Percentiles rank a stretch among this genome's conserved stretches.
These are phyloP conservation scores for Cheilosia grossa DNA, from an alignment of 2,888 invertebrate species.

Conservation along the genomic window DNA sequence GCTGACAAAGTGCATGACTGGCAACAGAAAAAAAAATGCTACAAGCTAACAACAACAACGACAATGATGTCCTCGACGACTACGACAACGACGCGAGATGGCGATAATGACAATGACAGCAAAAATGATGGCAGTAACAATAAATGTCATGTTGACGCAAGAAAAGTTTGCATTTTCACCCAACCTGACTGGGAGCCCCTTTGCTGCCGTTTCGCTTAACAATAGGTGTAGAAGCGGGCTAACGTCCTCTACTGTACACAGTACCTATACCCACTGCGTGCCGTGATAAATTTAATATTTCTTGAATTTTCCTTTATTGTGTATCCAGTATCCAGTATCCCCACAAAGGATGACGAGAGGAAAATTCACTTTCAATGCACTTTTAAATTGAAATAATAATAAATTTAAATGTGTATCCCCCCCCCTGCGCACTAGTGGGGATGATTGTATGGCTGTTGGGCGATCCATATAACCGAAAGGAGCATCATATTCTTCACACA, in stretches of 20 bases:
- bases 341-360: slow-evolving; percentile 12
- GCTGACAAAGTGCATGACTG: slow-evolving; percentile 59
- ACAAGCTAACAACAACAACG: slow-evolving; percentile 58
- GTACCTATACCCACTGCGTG: not conserved
- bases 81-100: slow-evolving; percentile 76
- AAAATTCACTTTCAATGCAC: slow-evolving; percentile 74
- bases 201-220: slow-evolving; percentile 31
- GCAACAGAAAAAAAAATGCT: slow-evolving; percentile 29
- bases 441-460: not conserved
- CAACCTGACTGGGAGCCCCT: slow-evolving; percentile 14
- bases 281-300: slow-evolving; percentile 68
- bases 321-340: not conserved
- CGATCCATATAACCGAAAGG: slow-evolving; percentile 28
- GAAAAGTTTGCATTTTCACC: slow-evolving; percentile 75
- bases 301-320: slow-evolving; percentile 8
- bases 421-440: not conserved
- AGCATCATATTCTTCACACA: slow-evolving; percentile 67
- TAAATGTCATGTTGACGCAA: slow-evolving; percentile 80
- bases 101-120: slow-evolving; percentile 74
- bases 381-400: slow-evolving; percentile 75
- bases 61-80: slow-evolving; percentile 76
- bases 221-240: slow-evolving; percentile 45
- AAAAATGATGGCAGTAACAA: slow-evolving; percentile 79
- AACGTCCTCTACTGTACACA: slow-evolving; percentile 55
- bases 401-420: slow-evolving; percentile 67